A percentile compares a stretch with the other conserved stretches of the same genome.
phyloP scores from a whole-genome alignment of 2,888 invertebrate species.

The Hymenopus coronatus region DNA sequence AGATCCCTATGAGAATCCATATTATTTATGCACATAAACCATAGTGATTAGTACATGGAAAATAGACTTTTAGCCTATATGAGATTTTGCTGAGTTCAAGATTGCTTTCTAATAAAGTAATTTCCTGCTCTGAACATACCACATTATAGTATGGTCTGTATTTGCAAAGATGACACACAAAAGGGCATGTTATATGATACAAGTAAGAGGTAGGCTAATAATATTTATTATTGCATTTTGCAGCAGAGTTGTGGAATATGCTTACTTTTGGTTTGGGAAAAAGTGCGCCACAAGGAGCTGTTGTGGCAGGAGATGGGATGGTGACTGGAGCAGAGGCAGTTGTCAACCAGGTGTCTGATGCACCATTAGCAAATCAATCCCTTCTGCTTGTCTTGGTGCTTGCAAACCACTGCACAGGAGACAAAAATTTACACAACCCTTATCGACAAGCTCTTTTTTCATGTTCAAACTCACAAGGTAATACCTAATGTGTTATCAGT shows the following conservation, averaged over 20 bases:
- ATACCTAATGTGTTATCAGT: background rate
- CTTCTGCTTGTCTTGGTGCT: constrained; percentile 81
- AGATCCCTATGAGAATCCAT: too few species aligned
- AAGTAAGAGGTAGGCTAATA: too few species aligned
- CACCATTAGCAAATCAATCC: constrained; percentile 84
- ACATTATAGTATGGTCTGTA: too few species aligned
- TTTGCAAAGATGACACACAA: too few species aligned
- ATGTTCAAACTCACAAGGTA: constrained; percentile 78
- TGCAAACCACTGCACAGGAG: constrained; percentile 79
- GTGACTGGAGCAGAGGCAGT: background rate
- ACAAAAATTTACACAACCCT: constrained; percentile 67
- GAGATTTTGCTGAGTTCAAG: too few species aligned
- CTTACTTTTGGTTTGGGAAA: constrained; percentile 59
- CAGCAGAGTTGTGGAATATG: constrained; percentile 77
- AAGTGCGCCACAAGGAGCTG: background rate
- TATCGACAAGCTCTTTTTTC: constrained; percentile 82
- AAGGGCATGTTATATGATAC: too few species aligned
- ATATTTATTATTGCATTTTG: constrained; percentile 31
- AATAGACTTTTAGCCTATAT: too few species aligned
- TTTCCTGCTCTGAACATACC: too few species aligned
- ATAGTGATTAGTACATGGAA: too few species aligned
- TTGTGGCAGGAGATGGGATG: background rate
- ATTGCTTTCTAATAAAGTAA: too few species aligned
- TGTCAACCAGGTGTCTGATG: constrained; percentile 34
- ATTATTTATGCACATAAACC: too few species aligned